These are phyloP conservation scores for Bufo gargarizans DNA, from an alignment of 2,113 vertebrate species.

Conservation along the genomic window DNA sequence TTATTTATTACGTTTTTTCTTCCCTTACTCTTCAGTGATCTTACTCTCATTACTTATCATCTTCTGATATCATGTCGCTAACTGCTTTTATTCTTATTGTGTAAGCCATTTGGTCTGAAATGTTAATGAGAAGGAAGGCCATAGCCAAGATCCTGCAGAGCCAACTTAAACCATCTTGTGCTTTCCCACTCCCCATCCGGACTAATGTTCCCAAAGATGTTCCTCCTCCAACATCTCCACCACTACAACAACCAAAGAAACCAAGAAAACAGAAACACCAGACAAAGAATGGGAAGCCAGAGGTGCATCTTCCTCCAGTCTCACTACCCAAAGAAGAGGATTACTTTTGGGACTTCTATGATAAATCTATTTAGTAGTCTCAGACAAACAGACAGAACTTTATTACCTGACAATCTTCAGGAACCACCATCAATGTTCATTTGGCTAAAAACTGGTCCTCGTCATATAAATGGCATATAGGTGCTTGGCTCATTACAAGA, in stretches of 20 bases:
- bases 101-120: slow-evolving; percentile 47
- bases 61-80: not conserved
- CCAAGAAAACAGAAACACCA: not conserved
- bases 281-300: not conserved
- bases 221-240: not conserved
- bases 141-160: slow-evolving; percentile 28
- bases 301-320: not conserved
- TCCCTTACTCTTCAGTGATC: not conserved
- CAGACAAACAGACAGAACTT: too few relatives aligned
- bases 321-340: not conserved
- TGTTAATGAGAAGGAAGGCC: slow-evolving; percentile 5
- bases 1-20: too few relatives aligned
- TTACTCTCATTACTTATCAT: not conserved
- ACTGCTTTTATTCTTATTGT: slow-evolving; percentile 33
- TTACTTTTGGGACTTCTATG: slow-evolving; percentile 47
- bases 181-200: not conserved
- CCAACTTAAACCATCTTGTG: not conserved
- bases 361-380: not conserved
- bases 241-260: not conserved
- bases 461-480: too few relatives aligned
- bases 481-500: too few relatives aligned
- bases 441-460: too few relatives aligned
- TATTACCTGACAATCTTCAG: too few relatives aligned
- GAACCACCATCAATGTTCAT: too few relatives aligned
- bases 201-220: not conserved